phyloP scores from a whole-genome alignment of 2,888 invertebrate species.

The Bugulina stolonifera region DNA sequence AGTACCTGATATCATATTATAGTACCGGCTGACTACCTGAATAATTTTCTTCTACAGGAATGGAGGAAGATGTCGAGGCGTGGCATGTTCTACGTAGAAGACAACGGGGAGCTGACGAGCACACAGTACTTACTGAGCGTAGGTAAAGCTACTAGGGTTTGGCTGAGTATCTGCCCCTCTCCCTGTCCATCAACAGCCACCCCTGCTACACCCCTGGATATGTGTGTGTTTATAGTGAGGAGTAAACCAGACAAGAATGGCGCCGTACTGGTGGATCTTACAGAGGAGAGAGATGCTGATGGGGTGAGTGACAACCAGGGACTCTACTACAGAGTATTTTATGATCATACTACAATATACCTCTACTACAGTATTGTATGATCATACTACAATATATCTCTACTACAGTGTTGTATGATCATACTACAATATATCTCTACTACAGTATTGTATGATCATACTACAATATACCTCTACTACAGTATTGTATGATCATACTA shows the following conservation, averaged over 20 bases:
- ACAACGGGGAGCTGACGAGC: conserved; percentile 38
- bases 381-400: no score
- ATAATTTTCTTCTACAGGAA: no score
- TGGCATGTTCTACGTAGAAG: conserved; percentile 48
- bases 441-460: no score
- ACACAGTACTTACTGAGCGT: conserved; percentile 43
- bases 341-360: no score
- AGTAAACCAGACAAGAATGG: conserved; percentile 34
- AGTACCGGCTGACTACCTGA: no score
- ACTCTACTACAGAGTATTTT: no score
- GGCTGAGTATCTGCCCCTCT: conserved; percentile 41
- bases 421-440: no score
- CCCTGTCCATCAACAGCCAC: not conserved
- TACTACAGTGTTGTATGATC: no score
- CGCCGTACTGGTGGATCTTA: conserved; percentile 38
- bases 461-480: no score
- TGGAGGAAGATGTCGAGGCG: conserved; percentile 40
- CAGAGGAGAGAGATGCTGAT: conserved; percentile 42
- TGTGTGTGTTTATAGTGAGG: conserved; percentile 40
- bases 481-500: no score
- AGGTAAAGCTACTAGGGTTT: conserved; percentile 38
- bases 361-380: no score
- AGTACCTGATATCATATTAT: no score
- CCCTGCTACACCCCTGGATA: conserved; percentile 36
- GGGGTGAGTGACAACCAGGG: conserved; percentile 47